Conservation (phyloP, 2,797 vertebrate genomes). For the Iguana delicatissima region DNA sequence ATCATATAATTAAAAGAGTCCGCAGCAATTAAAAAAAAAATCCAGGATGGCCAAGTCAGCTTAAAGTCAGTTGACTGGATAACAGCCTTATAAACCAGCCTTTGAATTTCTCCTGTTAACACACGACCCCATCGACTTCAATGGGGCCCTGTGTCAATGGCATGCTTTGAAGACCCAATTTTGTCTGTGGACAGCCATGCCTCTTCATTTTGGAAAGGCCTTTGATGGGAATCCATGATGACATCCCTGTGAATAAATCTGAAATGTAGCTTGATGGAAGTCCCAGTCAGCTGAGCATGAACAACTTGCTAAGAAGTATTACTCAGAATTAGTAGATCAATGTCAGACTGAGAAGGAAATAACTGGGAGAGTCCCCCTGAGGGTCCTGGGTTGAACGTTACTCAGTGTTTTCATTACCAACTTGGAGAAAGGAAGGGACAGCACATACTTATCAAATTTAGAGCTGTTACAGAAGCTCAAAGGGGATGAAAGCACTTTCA, state of each 20-base stretch:
- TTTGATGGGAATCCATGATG: conserved; percentile 14
- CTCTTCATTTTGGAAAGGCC: not conserved
- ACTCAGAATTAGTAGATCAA: conserved; percentile 29
- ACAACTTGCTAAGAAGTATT: conserved; percentile 12
- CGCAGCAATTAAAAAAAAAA: not conserved
- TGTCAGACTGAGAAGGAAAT: not conserved
- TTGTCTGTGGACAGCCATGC: not conserved
- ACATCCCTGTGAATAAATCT: not conserved
- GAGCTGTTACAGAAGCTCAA: not conserved
- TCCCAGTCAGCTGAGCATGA: not conserved
- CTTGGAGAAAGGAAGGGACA: not conserved
- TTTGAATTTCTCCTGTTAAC: not conserved
- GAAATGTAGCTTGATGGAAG: conserved; percentile 18
- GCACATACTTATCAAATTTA: conserved; percentile 19
- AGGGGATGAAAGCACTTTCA: conserved; percentile 14
- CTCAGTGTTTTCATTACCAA: conserved; percentile 1
- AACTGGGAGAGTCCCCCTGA: not conserved
- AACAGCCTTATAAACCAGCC: not conserved
- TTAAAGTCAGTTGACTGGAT: not conserved
- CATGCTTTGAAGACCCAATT: not conserved
- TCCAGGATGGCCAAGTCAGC: not conserved
- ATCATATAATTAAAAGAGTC: conserved; percentile 1
- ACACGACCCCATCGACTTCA: not conserved
- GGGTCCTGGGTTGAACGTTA: not conserved
- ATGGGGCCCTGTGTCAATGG: not conserved